These are phyloP conservation scores for Stegodyphus dumicola DNA, from an alignment of 1,140 invertebrate species.

Conservation along the genomic window DNA sequence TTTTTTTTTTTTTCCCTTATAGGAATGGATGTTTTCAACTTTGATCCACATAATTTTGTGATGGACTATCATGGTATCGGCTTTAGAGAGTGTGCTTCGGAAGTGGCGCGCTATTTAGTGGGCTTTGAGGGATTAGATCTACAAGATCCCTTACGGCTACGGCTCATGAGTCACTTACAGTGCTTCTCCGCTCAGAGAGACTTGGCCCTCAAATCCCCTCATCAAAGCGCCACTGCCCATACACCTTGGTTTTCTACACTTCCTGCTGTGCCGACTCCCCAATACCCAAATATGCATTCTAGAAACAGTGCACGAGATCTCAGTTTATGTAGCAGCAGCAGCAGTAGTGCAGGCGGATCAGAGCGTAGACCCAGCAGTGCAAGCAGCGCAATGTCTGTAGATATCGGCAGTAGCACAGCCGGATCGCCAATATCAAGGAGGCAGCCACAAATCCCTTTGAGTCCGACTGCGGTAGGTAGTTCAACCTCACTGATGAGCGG, in stretches of 20 bases:
- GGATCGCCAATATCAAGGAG: background rate
- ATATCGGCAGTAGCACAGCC: background rate
- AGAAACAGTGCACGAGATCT: background rate
- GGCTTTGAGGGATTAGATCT: conserved; percentile 95
- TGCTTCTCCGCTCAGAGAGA: conserved; percentile 91
- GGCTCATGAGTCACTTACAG: conserved; percentile 90
- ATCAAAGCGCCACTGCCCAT: conserved; percentile 32
- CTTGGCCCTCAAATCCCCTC: conserved; percentile 70
- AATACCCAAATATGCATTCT: conserved; percentile 17
- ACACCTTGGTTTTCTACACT: conserved; percentile 64
- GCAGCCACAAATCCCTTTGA: conserved; percentile 37
- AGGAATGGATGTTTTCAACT: conserved; percentile 83
- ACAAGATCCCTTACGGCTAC: conserved; percentile 91
- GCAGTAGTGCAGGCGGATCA: background rate
- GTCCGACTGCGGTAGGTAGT: conserved; percentile 64
- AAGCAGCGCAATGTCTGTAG: conserved; percentile 3
- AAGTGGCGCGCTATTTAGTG: conserved; percentile 91
- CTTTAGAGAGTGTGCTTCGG: conserved; percentile 93
- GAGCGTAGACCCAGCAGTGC: conserved; percentile 8
- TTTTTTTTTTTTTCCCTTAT: conserved; percentile 55
- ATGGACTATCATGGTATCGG: conserved; percentile 97
- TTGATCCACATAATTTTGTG: conserved; percentile 90
- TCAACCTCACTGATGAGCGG: background rate
- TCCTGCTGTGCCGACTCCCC: conserved; percentile 52
- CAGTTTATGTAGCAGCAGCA: background rate